Evolutionary conservation across 2,888 invertebrate genomes (phyloP).

Genomic region (Prosopocoilus inquinatus): DNA sequence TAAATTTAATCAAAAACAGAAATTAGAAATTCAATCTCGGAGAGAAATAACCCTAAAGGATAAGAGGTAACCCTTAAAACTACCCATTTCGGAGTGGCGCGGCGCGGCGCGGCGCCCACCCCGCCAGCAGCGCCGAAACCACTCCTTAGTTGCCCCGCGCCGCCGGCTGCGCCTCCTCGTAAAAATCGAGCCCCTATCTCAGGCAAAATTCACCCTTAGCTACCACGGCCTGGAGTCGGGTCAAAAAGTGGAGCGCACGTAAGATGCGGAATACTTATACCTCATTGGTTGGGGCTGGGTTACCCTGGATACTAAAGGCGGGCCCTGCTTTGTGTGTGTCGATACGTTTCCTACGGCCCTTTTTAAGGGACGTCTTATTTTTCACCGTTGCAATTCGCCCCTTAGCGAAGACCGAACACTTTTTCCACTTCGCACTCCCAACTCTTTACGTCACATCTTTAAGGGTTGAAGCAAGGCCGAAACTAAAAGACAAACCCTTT

Average conservation of each 20-base stretch:
- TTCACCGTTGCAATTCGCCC: no score
- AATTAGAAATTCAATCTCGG: constrained; percentile 53
- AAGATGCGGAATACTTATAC: constrained; percentile 49
- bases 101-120: constrained; percentile 6
- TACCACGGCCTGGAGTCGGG: constrained; percentile 32
- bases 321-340: not conserved
- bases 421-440: no score
- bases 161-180: constrained; percentile 31
- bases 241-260: constrained; percentile 40
- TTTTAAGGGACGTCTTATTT: no score
- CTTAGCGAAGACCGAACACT: no score
- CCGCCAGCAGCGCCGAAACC: constrained; percentile 31
- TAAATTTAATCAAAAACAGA: constrained; percentile 53
- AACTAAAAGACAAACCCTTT: no score
- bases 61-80: constrained; percentile 46
- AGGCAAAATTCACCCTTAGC: constrained; percentile 44
- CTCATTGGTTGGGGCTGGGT: constrained; percentile 47
- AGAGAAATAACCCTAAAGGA: constrained; percentile 49
- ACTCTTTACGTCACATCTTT: no score
- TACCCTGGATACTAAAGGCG: constrained; percentile 43
- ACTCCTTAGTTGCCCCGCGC: constrained; percentile 37
- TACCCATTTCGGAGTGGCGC: constrained; percentile 26
- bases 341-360: no score
- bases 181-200: constrained; percentile 43
- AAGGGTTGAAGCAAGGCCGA: no score